Base-by-base conservation (phyloP, 2,888 invertebrate genomes). In the Biston betularia region DNA sequence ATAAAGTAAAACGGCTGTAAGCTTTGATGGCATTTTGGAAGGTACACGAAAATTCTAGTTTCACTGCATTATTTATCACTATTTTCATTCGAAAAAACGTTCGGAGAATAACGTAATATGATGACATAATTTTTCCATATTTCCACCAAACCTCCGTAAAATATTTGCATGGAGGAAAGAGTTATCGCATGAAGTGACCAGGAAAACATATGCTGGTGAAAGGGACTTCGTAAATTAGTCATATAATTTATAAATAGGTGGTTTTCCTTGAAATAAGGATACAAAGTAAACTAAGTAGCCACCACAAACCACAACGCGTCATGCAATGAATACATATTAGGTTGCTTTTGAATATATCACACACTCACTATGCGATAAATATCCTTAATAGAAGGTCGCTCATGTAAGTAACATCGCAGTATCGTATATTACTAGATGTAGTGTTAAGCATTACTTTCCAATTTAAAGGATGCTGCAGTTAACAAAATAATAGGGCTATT, bases 241-340 rank as follows among this genome's bases (percentile, higher is more conserved):
- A 58, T 8, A 14, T 0, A 49, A 4, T 24, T 42, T 49, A 49
- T 58, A 40, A 40, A 49, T 49, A 49, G 49, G 49, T 33, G n/a
- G 58, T 58, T 58, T 49, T 49, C 58, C 58, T 58, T 58, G 58
- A n/a, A 58, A 58, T n/a, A 49, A 57, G 48, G 46, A 57, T 57
- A 15, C 48, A 24, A 24, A 40, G 40, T 35, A 42, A 34, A 14
- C 24, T 49, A 14, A 24, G 49, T 50, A 58, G 49, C 58, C 49
- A 58, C 49, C 42, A 54, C 10, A 40, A 33, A 50, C 58, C 49
- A 5, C 58, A 49, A 40, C 8, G 15, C 7, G n/a, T 14, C 38
- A 42, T 33, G 40, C 14, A 7, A 9, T 58, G 58, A 58, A 58
- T 58, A 58, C 40, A 42, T 40, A 58, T 58, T 8, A 42, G 5